Conservation (phyloP, 2,888 invertebrate genomes). For the Tricholauxania praeusta region DNA sequence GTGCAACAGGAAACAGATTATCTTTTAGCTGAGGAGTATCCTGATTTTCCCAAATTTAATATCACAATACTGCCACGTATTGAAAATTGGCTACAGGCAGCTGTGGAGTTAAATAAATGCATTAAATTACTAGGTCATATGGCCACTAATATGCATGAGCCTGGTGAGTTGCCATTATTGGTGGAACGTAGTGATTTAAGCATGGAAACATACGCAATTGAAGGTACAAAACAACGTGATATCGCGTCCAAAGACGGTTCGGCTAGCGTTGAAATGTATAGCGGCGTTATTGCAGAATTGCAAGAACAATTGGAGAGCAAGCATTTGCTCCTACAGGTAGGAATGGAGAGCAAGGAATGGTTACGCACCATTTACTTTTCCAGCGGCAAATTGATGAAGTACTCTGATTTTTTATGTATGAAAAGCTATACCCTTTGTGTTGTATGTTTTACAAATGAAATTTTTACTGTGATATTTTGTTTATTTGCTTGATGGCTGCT, state of each 20-base stretch:
- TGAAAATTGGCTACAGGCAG: slow-evolving; percentile 45
- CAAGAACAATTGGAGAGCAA: not conserved
- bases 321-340: slow-evolving; percentile 38
- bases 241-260: not conserved
- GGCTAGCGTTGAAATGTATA: not conserved
- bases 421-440: too few relatives aligned
- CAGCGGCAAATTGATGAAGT: too few relatives aligned
- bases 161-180: slow-evolving; percentile 33
- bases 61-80: slow-evolving; percentile 41
- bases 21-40: slow-evolving; percentile 47
- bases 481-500: too few relatives aligned
- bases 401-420: too few relatives aligned
- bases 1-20: slow-evolving; percentile 28
- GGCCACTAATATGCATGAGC: slow-evolving; percentile 39
- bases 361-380: too few relatives aligned
- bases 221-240: slow-evolving; percentile 11
- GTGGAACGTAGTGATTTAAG: slow-evolving; percentile 16
- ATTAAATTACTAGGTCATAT: slow-evolving; percentile 29
- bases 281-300: slow-evolving; percentile 32
- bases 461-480: too few relatives aligned
- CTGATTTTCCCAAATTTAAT: slow-evolving; percentile 47
- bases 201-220: slow-evolving; percentile 39
- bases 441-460: too few relatives aligned
- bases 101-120: slow-evolving; percentile 35
- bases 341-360: not conserved